Base-by-base conservation (phyloP, 2,797 vertebrate genomes). In the Hydrolagus colliei region DNA sequence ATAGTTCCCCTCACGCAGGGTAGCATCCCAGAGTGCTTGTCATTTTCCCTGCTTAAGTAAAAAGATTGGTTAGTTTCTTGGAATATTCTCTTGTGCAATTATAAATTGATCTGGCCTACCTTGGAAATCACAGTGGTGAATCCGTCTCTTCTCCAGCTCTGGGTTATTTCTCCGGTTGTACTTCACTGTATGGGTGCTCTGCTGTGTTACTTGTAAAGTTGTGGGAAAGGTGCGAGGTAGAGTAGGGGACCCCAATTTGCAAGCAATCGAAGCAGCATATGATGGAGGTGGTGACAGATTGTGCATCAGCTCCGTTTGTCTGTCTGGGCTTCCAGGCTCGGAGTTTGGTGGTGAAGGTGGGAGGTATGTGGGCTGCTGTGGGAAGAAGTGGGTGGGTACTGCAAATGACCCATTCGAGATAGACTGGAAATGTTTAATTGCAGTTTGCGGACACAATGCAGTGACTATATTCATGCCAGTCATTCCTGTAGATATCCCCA, bases 291-390 rank as follows among this genome's bases (percentile, higher is more conserved):
- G 97, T 59, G 96, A 96, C 89, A 97, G 90, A 89, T 97, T 97
- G 89, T 96, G 96, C 20, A 96, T 91, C 88, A 97, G 93, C 90
- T 96, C 96, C 90, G 95, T 97, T 90, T 95, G 94, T 86, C 95
- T 93, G 88, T 97, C 96, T 12, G 97, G 97, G 90, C 98, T 99
- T 11, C 97, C 94, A 41, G 97, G 97, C 88, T 98, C 96, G 0
- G 97, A 98, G 90, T 94, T 98, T 5, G 98, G 98, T 0, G 98
- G 98, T 0, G 98, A 99, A 0, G 97, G 97, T 61, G 98, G 98
- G 86, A 98, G 93, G 87, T 97, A 98, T 85, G 94, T 93, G 9
- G 93, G 92, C 87, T 96, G 94, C 12, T 78, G 73, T 75, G 92
- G 91, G 87, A 94, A 90, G 72, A 94, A 92, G 87, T 94, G 95